Evolutionary conservation across 2,888 invertebrate genomes (phyloP).

Genomic region (Camptogramma bilineatum): DNA sequence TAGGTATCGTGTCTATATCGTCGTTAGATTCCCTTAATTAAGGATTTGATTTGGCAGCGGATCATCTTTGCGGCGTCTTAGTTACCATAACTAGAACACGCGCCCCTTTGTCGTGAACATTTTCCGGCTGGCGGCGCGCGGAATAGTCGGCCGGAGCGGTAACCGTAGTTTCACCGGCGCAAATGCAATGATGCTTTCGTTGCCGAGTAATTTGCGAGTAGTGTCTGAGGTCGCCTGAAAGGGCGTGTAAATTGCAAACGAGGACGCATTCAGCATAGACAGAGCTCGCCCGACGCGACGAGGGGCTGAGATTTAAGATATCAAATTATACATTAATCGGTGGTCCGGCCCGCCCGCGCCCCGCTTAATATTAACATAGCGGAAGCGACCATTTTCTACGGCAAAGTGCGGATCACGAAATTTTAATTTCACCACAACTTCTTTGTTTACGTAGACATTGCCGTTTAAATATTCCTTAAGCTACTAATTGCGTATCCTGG

Average conservation of each 20-base stretch:
- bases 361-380: constrained; percentile 77
- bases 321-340: constrained; percentile 81
- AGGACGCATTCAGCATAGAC: constrained; percentile 73
- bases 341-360: constrained; percentile 62
- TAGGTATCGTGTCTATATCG: constrained; percentile 79
- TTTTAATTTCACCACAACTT: constrained; percentile 77
- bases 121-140: constrained; percentile 9
- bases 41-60: constrained; percentile 76
- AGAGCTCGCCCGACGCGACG: constrained; percentile 64
- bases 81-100: constrained; percentile 45
- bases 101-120: constrained; percentile 28
- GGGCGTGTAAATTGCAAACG: constrained; percentile 76
- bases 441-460: constrained; percentile 75
- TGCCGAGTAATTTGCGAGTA: constrained; percentile 56
- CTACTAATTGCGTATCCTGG: constrained; percentile 74
- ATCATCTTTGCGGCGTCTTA: constrained; percentile 64
- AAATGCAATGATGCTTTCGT: constrained; percentile 51
- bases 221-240: constrained; percentile 68
- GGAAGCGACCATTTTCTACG: constrained; percentile 72
- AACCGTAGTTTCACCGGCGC: constrained; percentile 28
- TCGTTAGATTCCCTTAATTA: constrained; percentile 81
- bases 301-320: constrained; percentile 77
- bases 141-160: constrained; percentile 20
- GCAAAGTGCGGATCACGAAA: constrained; percentile 72
- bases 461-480: constrained; percentile 78